These are phyloP conservation scores for Lytechinus pictus DNA, from an alignment of 35 echinoderm and acorn worm genomes.

Conservation along the genomic window DNA sequence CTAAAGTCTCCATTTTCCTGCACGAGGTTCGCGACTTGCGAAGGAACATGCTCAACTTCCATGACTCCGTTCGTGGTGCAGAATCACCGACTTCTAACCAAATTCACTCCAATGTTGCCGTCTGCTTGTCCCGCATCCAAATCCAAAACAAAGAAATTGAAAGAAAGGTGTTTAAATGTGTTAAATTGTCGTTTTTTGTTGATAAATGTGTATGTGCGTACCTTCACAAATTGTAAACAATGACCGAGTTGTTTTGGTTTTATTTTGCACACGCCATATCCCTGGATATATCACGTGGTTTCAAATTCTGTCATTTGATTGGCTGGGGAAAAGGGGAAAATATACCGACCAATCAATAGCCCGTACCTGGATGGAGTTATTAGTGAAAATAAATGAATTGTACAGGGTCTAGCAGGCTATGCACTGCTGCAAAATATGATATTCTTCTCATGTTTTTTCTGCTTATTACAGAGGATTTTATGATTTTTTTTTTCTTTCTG, in stretches of 20 bases:
- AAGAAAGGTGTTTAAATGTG: constrained; percentile 16
- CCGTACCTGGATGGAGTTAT: constrained; percentile 35
- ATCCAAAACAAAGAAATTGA: constrained; percentile 43
- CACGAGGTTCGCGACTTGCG: constrained; percentile 58
- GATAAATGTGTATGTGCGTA: constrained; percentile 6
- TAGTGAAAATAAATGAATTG: background rate
- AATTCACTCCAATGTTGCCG: constrained; percentile 62
- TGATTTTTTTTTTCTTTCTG: too few relatives aligned
- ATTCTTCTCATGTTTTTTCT: too few relatives aligned
- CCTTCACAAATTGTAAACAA: constrained; percentile 35
- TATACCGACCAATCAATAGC: constrained; percentile 50
- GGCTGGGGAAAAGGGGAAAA: constrained; percentile 21
- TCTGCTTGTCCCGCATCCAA: constrained; percentile 30
- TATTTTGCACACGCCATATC: constrained; percentile 12
- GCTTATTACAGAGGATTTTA: too few relatives aligned
- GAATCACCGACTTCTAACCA: constrained; percentile 72
- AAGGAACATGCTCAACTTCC: constrained; percentile 75
- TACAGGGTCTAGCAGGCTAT: background rate
- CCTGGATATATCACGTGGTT: constrained; percentile 43
- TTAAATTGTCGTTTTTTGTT: constrained; percentile 11
- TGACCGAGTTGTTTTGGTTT: constrained; percentile 41
- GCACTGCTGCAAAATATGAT: background rate
- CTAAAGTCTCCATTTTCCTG: constrained; percentile 52
- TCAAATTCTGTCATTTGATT: constrained; percentile 29
- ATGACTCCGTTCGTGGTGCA: constrained; percentile 77